Base-by-base conservation (phyloP, 2,797 vertebrate species). In the Todus mexicanus region DNA sequence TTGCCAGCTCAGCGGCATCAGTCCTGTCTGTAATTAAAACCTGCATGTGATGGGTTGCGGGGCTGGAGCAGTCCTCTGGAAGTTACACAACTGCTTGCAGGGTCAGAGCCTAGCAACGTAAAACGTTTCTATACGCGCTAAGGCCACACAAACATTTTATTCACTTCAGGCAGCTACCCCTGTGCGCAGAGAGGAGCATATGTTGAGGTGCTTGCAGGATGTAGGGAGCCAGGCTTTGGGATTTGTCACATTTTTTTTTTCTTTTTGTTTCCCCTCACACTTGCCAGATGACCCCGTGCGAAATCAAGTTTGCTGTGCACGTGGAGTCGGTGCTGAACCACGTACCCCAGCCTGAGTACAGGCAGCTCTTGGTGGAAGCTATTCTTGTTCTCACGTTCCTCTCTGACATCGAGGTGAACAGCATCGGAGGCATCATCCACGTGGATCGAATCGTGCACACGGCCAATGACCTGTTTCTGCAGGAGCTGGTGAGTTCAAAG, bases 301-400 rank as follows among this genome's bases (percentile, higher is more conserved):
- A 99, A 97, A 99, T 99, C 94, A 99, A 99, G 97, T 99, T 99
- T 96, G 99, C 99, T 1, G 99, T 99, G 91, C 99, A 99, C 5
- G 99, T 99, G 94, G 99, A 99, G 97, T 99, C 99, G 0, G 99
- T 99, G 89, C 97, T 99, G 96, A 99, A 99, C 97, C 99, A 99
- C 3, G 98, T 99, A 19, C 98, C 99, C 7, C 99, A 99, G 83
- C 99, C 99, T 0, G 99, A 99, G 96, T 99, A 99, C 97, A 96
- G 99, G 89, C 99, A 99, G 97, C 98, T 99, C 85, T 97, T 99
- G 63, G 99, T 99, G 93, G 99, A 99, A 95, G 98, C 99, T 2
- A 97, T 99, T 76, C 98, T 99, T 70, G 99, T 99, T 9, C 98
- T 99, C 48, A 98, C 98, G 0, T 97, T 99, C 82, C 97, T 99